phyloP scores from a whole-genome alignment of 2,113 vertebrate species.

The Stigmatopora argus region DNA sequence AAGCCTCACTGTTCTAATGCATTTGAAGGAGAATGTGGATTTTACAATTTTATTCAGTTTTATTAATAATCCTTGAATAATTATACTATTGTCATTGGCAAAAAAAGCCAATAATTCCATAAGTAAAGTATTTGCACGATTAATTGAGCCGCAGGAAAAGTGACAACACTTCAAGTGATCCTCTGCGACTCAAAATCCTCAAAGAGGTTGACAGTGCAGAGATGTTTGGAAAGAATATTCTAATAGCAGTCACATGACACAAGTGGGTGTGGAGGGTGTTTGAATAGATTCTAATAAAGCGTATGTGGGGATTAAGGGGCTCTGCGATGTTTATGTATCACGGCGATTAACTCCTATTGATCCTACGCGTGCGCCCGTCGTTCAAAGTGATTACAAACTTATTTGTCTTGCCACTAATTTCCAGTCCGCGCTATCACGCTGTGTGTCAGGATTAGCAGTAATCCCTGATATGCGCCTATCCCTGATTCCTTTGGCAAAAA shows the following conservation, averaged over 20 bases:
- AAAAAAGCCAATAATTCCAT: neutral
- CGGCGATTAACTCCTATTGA: slow-evolving; percentile 5
- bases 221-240: neutral
- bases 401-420: slow-evolving; percentile 2
- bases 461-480: neutral
- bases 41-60: too few species aligned
- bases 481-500: neutral
- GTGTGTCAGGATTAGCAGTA: neutral
- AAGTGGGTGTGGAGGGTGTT: neutral
- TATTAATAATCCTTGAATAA: too few species aligned
- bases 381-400: slow-evolving; percentile 6
- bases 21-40: neutral
- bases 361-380: neutral
- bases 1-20: neutral
- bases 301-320: neutral
- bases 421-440: neutral
- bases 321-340: slow-evolving; percentile 1
- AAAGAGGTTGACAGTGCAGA: neutral
- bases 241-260: neutral
- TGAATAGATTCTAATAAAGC: neutral
- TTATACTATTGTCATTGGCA: neutral
- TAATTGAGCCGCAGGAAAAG: neutral
- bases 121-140: neutral
- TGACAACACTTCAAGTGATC: neutral
- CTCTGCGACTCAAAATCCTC: neutral